Conservation (phyloP, 2,113 vertebrate genomes). For the Motacilla alba region DNA sequence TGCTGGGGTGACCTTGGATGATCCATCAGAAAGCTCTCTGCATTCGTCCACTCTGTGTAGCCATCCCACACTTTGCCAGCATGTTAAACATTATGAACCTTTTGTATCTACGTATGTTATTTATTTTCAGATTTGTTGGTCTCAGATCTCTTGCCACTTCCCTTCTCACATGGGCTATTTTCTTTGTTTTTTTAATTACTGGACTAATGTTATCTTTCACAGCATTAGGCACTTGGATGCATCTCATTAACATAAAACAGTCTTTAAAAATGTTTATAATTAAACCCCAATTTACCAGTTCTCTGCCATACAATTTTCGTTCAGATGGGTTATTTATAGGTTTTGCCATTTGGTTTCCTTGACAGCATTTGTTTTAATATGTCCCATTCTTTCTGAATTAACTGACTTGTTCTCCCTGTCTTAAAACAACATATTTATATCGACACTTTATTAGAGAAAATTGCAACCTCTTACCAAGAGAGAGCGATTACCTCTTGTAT, state of each 20-base stretch:
- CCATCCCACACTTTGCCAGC: neutral
- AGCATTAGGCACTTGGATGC: constrained; percentile 14
- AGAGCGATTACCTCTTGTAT: constrained; percentile 21
- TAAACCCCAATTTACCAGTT: constrained; percentile 41
- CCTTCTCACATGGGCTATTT: neutral
- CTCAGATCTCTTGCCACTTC: neutral
- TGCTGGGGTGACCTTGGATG: neutral
- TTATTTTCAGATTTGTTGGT: neutral
- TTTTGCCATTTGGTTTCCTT: constrained; percentile 34
- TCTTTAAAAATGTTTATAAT: constrained; percentile 39
- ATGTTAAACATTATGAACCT: neutral
- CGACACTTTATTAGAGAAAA: constrained; percentile 49
- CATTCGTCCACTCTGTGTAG: neutral
- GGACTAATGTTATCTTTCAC: neutral
- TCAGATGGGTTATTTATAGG: constrained; percentile 25
- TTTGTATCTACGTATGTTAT: neutral
- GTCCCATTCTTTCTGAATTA: constrained; percentile 40
- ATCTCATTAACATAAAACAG: neutral
- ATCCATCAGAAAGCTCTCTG: constrained; percentile 33
- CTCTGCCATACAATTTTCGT: constrained; percentile 43
- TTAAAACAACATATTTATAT: constrained; percentile 44
- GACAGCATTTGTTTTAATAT: constrained; percentile 29
- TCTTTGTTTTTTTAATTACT: neutral
- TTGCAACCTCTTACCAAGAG: constrained; percentile 23
- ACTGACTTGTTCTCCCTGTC: neutral